Evolutionary conservation across 2,797 vertebrate genomes (phyloP).

Genomic region (Sitta carolinensis): DNA sequence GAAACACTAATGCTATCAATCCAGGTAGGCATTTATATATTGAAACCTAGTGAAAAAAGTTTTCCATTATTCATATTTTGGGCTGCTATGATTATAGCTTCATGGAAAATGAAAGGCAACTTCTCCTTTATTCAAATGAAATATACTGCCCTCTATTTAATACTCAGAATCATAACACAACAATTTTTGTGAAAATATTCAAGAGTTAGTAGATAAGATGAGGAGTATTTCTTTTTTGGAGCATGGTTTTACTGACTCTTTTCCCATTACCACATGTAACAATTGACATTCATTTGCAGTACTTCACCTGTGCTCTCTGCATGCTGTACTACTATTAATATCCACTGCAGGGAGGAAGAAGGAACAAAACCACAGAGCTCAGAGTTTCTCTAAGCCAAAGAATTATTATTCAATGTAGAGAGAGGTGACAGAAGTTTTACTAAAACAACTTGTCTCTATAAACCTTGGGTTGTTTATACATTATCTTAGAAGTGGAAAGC

Average conservation of each 20-base stretch:
- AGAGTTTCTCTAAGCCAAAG: background rate
- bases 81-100: background rate
- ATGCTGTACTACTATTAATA: background rate
- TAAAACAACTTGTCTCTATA: background rate
- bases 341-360: background rate
- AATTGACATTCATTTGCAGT: background rate
- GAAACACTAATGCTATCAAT: background rate
- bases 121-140: background rate
- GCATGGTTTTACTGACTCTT: background rate
- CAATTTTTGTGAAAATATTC: background rate
- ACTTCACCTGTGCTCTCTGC: background rate
- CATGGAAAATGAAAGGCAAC: background rate
- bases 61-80: background rate
- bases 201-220: background rate
- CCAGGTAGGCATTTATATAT: background rate
- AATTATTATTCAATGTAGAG: background rate
- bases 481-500: background rate
- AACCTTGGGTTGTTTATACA: background rate
- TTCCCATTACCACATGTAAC: background rate
- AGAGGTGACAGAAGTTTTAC: background rate
- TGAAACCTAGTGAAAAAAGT: background rate
- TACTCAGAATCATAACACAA: background rate
- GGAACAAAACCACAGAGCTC: background rate
- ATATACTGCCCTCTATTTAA: background rate
- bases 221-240: background rate